phyloP scores from a whole-genome alignment of 2,113 vertebrate genomes.

The human region GRCh38 chr3:11170001-11170500 shows the following conservation, averaged over 20 bases:
- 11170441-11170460: background rate
- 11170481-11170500: background rate
- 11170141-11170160: background rate
- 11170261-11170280: background rate
- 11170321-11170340: background rate
- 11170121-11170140: background rate
- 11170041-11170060: background rate
- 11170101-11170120: background rate
- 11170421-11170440: background rate
- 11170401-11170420: background rate
- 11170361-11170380: background rate
- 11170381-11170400: background rate
- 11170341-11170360: background rate
- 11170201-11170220: background rate
- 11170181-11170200: background rate
- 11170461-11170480: background rate
- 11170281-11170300: background rate
- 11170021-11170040: background rate
- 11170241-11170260: background rate
- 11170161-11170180: background rate
- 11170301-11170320: background rate
- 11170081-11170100: background rate
- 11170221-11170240: background rate
- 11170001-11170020: background rate
- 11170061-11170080: background rate